Conservation (phyloP, 1,140 invertebrate genomes). For the Procambarus virginalis region DNA sequence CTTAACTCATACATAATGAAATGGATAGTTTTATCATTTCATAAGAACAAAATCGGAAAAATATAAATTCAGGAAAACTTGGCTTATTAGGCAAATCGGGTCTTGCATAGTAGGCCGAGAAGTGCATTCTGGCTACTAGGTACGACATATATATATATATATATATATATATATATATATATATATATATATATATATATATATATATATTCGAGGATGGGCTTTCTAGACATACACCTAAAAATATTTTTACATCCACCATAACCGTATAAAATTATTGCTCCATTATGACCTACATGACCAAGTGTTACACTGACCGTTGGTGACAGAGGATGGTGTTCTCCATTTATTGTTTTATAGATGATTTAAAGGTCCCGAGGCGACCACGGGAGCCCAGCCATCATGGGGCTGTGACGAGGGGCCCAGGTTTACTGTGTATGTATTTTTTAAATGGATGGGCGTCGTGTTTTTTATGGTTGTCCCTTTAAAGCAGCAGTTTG, state of each 20-base stretch:
- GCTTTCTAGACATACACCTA: neutral
- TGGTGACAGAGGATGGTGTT: neutral
- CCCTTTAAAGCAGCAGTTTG: constrained; percentile 28
- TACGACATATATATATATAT: constrained; percentile 24
- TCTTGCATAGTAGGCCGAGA: no score
- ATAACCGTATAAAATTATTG: constrained; percentile 40
- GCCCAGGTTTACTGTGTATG: no score
- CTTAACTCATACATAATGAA: no score
- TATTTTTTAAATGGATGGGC: neutral
- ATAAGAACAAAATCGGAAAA: no score
- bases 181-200: constrained; percentile 27
- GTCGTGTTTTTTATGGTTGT: neutral
- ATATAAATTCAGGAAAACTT: no score
- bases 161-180: constrained; percentile 34
- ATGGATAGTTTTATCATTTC: no score
- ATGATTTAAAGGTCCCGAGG: constrained; percentile 33
- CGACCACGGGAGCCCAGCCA: neutral
- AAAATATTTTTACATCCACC: constrained; percentile 29
- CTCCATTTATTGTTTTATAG: constrained; percentile 36
- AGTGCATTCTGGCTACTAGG: no score
- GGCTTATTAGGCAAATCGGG: no score
- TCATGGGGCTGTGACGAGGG: neutral
- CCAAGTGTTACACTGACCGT: constrained; percentile 6
- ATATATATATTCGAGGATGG: constrained; percentile 9
- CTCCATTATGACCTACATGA: constrained; percentile 29